A percentile compares a stretch with the other conserved stretches of the same genome.
Conservation (phyloP, 2,888 invertebrate genomes). For the Drosophila silvestris region DNA sequence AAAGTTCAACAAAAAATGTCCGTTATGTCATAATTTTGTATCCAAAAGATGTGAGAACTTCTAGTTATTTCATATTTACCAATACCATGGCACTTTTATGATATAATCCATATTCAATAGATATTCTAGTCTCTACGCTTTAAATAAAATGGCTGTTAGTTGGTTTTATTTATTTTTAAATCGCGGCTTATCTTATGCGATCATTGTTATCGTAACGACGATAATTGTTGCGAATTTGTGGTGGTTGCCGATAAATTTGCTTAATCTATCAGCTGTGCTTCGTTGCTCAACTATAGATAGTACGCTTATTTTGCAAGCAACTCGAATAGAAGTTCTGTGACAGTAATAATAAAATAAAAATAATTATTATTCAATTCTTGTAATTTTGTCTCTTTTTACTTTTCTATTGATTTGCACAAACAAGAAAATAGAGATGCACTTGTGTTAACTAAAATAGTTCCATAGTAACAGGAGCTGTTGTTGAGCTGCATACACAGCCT, state of each 20-base stretch:
- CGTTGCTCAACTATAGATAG: neutral
- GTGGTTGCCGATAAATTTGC: conserved; percentile 15
- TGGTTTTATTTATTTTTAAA: neutral
- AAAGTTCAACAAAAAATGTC: neutral
- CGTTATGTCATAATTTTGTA: conserved; percentile 26
- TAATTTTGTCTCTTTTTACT: neutral
- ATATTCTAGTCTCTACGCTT: no score
- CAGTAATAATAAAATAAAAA: neutral
- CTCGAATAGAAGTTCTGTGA: neutral
- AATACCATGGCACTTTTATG: neutral
- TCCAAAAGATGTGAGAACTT: neutral
- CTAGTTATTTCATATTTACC: neutral
- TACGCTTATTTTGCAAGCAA: neutral
- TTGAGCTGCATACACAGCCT: conserved; percentile 14
- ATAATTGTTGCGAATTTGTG: conserved; percentile 1
- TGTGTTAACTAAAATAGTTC: neutral
- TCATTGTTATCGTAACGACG: conserved; percentile 1
- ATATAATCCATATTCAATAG: neutral
- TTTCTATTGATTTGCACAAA: neutral
- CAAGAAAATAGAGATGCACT: neutral
- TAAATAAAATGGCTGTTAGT: neutral
- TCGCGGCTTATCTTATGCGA: neutral
- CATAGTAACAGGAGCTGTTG: neutral
- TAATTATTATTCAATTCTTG: neutral
- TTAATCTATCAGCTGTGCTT: neutral